Percentiles rank a stretch among this genome's conserved stretches.
These are phyloP conservation scores for Myotis yumanensis DNA, from an alignment of 2,113 vertebrate species.

Conservation along the genomic window DNA sequence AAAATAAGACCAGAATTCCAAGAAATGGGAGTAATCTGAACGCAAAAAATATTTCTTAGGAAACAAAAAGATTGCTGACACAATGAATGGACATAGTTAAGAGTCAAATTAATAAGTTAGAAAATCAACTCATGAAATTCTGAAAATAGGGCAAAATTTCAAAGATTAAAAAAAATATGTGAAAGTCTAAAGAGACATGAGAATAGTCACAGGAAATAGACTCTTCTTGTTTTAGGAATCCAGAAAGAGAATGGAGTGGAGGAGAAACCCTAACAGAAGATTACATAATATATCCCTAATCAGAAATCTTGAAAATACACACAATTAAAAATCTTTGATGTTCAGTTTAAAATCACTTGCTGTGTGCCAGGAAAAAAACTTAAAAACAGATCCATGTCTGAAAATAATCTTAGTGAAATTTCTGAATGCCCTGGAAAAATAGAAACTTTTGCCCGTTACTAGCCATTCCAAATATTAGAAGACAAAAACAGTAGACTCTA, in stretches of 20 bases:
- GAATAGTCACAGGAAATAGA: background rate
- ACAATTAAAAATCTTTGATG: slow-evolving; percentile 3
- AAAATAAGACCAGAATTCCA: background rate
- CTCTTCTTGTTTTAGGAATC: background rate
- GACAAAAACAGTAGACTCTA: background rate
- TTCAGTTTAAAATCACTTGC: slow-evolving; percentile 46
- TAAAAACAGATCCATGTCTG: slow-evolving; percentile 51
- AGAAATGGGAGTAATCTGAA: background rate
- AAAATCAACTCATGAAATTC: background rate
- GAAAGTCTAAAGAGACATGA: background rate
- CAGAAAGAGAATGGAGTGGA: background rate
- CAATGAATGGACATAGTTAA: background rate
- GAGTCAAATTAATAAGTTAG: slow-evolving; percentile 6
- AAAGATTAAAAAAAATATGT: slow-evolving; percentile 1
- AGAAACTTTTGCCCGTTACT: background rate
- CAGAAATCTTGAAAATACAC: slow-evolving; percentile 30
- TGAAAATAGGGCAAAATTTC: background rate
- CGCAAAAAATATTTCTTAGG: background rate
- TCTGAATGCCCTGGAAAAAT: slow-evolving; percentile 45
- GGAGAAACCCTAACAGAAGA: background rate
- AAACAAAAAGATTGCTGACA: no score
- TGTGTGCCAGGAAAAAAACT: background rate
- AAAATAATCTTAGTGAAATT: slow-evolving; percentile 57
- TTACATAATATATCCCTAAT: background rate
- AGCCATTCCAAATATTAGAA: background rate